A percentile compares a stretch with the other conserved stretches of the same genome.
Evolutionary conservation across 2,888 invertebrate genomes (phyloP).

Genomic region (Leucozona laternaria): DNA sequence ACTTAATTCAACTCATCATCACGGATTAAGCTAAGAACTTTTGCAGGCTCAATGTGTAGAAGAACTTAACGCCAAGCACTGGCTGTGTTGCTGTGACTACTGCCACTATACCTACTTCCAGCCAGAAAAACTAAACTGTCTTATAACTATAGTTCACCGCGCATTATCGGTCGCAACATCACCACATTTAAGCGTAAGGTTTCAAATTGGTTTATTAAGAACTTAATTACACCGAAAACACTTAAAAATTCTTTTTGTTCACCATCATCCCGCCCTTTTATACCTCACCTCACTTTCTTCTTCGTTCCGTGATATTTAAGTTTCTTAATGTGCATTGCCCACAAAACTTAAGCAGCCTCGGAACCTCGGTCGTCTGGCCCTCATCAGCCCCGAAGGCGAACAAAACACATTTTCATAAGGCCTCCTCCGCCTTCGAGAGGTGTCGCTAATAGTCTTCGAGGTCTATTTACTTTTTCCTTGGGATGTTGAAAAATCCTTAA

Average conservation of each 20-base stretch:
- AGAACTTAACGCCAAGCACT: constrained; percentile 4
- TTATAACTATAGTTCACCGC: constrained; percentile 49
- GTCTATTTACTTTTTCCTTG: constrained; percentile 69
- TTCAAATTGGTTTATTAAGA: constrained; percentile 75
- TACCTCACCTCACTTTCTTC: constrained; percentile 6
- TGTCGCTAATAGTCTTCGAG: constrained; percentile 73
- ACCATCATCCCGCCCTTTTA: constrained; percentile 24
- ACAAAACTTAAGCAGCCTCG: constrained; percentile 52
- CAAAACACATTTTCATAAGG: constrained; percentile 58
- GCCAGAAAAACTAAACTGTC: neutral
- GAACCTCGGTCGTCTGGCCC: neutral
- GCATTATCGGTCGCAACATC: constrained; percentile 61
- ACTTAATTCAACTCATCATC: constrained; percentile 71
- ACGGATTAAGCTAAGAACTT: constrained; percentile 63
- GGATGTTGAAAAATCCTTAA: constrained; percentile 70
- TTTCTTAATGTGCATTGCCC: constrained; percentile 71
- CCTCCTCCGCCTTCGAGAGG: constrained; percentile 60
- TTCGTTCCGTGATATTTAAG: constrained; percentile 45
- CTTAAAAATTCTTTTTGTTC: constrained; percentile 74
- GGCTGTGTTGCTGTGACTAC: neutral
- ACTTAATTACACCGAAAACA: constrained; percentile 75
- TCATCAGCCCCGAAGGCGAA: constrained; percentile 32
- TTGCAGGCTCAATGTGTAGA: constrained; percentile 29
- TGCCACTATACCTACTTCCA: neutral
- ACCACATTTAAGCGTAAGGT: constrained; percentile 54